Percentiles rank a stretch among this genome's conserved stretches.
Evolutionary conservation across 2,888 invertebrate species (phyloP).

Genomic region (Drosophila trichaetosa): DNA sequence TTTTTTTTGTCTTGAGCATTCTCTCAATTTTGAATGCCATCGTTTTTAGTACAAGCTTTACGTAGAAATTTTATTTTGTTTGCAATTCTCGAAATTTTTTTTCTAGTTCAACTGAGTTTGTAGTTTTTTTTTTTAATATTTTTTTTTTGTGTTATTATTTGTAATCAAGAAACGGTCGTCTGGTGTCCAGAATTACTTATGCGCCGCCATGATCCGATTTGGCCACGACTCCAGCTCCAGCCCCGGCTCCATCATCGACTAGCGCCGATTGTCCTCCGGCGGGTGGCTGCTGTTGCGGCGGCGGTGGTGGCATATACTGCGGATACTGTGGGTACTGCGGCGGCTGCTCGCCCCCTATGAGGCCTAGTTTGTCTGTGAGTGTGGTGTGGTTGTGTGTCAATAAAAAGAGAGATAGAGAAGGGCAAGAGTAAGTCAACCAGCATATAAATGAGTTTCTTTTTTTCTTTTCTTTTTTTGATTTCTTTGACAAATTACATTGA

Average conservation of each 20-base stretch:
- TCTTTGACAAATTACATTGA: slow-evolving; percentile 63
- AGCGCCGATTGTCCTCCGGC: slow-evolving; percentile 85
- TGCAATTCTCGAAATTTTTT: slow-evolving; percentile 55
- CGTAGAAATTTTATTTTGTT: slow-evolving; percentile 53
- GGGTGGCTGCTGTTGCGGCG: slow-evolving; percentile 86
- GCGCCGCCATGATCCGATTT: slow-evolving; percentile 63
- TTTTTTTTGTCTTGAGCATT: slow-evolving; percentile 11
- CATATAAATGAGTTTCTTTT: background rate
- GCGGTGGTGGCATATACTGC: slow-evolving; percentile 86
- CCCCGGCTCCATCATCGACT: slow-evolving; percentile 73
- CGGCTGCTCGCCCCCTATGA: slow-evolving; percentile 83
- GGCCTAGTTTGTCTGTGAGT: slow-evolving; percentile 82
- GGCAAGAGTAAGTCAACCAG: slow-evolving; percentile 11
- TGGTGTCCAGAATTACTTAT: slow-evolving; percentile 65
- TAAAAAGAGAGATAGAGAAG: slow-evolving; percentile 15
- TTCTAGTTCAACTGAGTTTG: slow-evolving; percentile 62
- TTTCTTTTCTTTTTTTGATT: slow-evolving; percentile 4
- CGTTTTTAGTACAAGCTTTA: slow-evolving; percentile 33
- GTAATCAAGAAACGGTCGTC: slow-evolving; percentile 46
- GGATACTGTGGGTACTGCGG: slow-evolving; percentile 84
- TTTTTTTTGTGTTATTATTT: slow-evolving; percentile 18
- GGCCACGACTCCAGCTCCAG: slow-evolving; percentile 37
- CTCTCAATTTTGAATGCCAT: slow-evolving; percentile 9
- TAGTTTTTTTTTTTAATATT: slow-evolving; percentile 12
- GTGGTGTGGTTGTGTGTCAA: background rate